Evolutionary conservation across 2,113 vertebrate genomes (phyloP).

Genomic region (Dicentrarchus labrax): DNA sequence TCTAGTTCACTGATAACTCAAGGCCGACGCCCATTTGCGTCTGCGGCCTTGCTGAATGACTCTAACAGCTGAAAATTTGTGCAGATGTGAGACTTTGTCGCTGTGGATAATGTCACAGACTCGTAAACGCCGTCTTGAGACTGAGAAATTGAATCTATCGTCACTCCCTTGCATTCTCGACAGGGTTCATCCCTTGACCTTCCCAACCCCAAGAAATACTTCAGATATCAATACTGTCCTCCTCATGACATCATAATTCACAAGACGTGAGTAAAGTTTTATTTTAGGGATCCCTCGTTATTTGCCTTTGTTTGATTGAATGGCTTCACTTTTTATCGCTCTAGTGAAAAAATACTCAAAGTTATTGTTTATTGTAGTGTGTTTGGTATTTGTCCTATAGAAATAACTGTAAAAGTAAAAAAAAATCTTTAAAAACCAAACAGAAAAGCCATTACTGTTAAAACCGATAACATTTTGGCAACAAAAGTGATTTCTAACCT

Average conservation of each 20-base stretch:
- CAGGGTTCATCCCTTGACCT: slow-evolving; percentile 54
- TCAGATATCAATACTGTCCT: background rate
- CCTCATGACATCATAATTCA: background rate
- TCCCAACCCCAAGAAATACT: slow-evolving; percentile 34
- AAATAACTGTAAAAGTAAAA: background rate
- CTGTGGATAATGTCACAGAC: slow-evolving; percentile 73
- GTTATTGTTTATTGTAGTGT: no score
- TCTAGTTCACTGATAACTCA: slow-evolving; percentile 52
- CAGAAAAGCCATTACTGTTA: no score
- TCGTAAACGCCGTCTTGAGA: slow-evolving; percentile 66
- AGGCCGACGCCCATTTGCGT: slow-evolving; percentile 25
- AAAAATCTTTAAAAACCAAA: background rate
- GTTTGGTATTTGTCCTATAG: background rate
- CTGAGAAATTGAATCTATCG: slow-evolving; percentile 67
- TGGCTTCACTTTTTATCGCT: background rate
- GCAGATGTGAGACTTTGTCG: slow-evolving; percentile 75
- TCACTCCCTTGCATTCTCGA: slow-evolving; percentile 60
- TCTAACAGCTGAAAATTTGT: slow-evolving; percentile 74
- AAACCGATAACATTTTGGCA: background rate
- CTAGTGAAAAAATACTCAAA: background rate
- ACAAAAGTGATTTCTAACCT: background rate
- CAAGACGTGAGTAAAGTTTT: background rate
- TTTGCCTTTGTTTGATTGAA: background rate
- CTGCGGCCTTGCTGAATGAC: slow-evolving; percentile 63
- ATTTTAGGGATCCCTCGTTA: no score